Conservation (phyloP, 1,140 invertebrate genomes). For the Trichonephila inaurata region DNA sequence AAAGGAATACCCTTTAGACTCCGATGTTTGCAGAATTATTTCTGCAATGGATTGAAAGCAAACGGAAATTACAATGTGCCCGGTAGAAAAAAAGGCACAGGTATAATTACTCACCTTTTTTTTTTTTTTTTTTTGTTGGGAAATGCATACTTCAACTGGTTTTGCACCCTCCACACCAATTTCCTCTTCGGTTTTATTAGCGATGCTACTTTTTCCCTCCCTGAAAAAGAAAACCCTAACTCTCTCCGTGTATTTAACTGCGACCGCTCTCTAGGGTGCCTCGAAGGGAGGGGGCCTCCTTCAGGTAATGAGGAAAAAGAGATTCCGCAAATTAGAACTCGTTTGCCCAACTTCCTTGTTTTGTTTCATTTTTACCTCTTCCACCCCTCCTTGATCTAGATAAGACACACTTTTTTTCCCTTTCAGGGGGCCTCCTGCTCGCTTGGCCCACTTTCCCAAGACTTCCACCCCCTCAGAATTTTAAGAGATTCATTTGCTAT, state of each 20-base stretch:
- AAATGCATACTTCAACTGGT: not conserved
- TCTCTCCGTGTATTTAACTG: not conserved
- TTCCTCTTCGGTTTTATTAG: not conserved
- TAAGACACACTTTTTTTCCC: slow-evolving; percentile 11
- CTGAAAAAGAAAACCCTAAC: not conserved
- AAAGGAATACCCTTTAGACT: no score
- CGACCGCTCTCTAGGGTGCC: not conserved
- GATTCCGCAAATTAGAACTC: slow-evolving; percentile 21
- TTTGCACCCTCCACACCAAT: not conserved
- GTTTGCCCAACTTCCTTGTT: slow-evolving; percentile 40
- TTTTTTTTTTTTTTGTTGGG: no score
- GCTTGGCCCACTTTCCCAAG: not conserved
- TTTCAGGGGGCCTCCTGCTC: not conserved
- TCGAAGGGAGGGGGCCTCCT: not conserved
- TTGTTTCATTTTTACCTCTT: not conserved
- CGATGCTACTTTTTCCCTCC: not conserved
- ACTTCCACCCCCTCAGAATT: not conserved
- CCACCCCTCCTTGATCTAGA: slow-evolving; percentile 22
- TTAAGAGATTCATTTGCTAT: not conserved
- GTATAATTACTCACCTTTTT: no score
- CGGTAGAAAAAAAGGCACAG: no score
- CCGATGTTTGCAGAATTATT: no score
- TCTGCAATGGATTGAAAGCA: no score
- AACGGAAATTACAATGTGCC: no score
- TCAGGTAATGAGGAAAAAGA: slow-evolving; percentile 50